A percentile compares a stretch with the other conserved stretches of the same genome.
These are phyloP conservation scores for Popillia japonica DNA, from an alignment of 1,140 invertebrate genomes.

Conservation along the genomic window DNA sequence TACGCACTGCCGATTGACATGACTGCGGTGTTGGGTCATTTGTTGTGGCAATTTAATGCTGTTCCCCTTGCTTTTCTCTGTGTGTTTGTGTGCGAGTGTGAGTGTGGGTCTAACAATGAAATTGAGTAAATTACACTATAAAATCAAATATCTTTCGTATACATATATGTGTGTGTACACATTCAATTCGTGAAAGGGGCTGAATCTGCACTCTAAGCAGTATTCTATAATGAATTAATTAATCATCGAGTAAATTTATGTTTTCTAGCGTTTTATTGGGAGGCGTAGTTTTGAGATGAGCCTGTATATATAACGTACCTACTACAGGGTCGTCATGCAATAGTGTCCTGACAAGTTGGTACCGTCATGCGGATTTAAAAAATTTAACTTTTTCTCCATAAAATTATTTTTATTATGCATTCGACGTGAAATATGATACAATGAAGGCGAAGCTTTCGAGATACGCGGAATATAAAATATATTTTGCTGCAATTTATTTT, in stretches of 20 bases:
- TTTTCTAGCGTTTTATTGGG: not conserved
- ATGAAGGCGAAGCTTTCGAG: too few species aligned
- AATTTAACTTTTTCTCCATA: too few species aligned
- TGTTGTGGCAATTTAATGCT: conserved; percentile 44
- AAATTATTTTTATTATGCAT: too few species aligned
- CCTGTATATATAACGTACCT: too few species aligned
- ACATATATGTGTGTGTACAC: too few species aligned
- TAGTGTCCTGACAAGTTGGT: too few species aligned
- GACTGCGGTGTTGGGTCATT: conserved; percentile 50
- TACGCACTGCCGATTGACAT: conserved; percentile 49
- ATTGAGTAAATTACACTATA: conserved; percentile 37
- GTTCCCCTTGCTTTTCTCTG: not conserved
- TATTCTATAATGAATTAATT: conserved; percentile 25
- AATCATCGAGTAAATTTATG: not conserved
- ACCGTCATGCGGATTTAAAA: too few species aligned
- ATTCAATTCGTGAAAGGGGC: not conserved
- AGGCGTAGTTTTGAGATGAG: too few species aligned
- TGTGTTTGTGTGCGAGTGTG: not conserved
- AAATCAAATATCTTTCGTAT: conserved; percentile 25
- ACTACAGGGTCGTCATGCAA: too few species aligned
- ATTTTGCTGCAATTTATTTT: conserved; percentile 45
- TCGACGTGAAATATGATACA: too few species aligned
- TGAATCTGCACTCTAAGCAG: conserved; percentile 20
- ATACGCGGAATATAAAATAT: conserved; percentile 45
- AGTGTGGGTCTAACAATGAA: conserved; percentile 15